Evolutionary conservation across 2,113 vertebrate genomes (phyloP), one percentile per base, ranked within the genome.

Genomic region (Cavia porcellus): DNA sequence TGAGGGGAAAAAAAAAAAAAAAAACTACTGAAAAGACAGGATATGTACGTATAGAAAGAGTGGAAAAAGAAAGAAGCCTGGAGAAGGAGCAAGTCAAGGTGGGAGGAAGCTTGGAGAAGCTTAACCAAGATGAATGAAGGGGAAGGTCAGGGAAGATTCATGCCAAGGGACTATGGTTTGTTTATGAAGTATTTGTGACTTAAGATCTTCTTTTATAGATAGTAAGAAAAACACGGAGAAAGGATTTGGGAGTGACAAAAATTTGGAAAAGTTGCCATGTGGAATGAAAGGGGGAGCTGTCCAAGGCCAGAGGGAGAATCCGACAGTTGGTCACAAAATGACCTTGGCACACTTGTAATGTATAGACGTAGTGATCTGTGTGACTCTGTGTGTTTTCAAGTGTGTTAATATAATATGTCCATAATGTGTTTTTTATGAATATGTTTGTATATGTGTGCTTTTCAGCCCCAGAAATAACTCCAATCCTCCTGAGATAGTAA

Each of bases 31-130:
- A 7, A 10, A 62, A 92, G n/a, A 38, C 14, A 30, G 19, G 55
- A 2, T 4, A 0, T 90, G 38, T 1, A 0, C 17, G 1, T 2
- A 10, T 1, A 19, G 28, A 79, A 45, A 17, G 86, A 20, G 3
- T 61, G 6, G 2, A 17, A 64, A 55, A 61, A 45, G 3, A 74
- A 59, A 4, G 45, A 35, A 13, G 3, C 32, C 62, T 62, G 38
- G 47, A 86, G 86, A 61, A 66, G 59, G 14, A 80, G 13, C 0
- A 1, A 32, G 52, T 79, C 25, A 50, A 77, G 20, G 74, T 28
- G 2, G 75, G 68, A 9, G 3, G 75, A 68, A 9, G 45, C 35
- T 59, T 45, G 32, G 24, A 7, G 81, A 57, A 14, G 52, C 19
- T 74, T 24, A 55, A 62, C 42, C 20, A n/a, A 59, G 45, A 5